Conservation (phyloP, 1,140 invertebrate species). For the Cydia amplana region DNA sequence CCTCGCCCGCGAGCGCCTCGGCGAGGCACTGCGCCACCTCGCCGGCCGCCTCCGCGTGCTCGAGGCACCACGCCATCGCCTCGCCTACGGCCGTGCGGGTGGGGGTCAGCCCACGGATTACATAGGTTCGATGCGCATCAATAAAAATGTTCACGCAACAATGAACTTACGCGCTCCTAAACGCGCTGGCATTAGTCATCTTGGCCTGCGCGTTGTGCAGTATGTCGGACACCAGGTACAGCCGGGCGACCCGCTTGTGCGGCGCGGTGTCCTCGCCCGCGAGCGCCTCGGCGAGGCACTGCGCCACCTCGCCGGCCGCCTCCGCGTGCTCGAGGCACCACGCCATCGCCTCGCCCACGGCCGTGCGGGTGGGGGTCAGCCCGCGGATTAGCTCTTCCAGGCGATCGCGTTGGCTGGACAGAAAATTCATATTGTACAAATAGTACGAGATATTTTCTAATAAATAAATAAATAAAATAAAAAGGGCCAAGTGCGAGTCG, state of each 20-base stretch:
- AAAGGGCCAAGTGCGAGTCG: no score
- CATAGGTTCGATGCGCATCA: no score
- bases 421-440: no score
- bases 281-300: conserved; percentile 95
- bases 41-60: conserved; percentile 97
- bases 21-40: conserved; percentile 97
- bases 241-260: conserved; percentile 94
- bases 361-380: conserved; percentile 91
- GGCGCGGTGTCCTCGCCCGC: conserved; percentile 89
- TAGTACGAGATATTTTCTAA: no score
- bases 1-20: conserved; percentile 89
- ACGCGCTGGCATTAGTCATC: conserved; percentile 98
- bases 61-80: conserved; percentile 99
- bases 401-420: conserved; percentile 90
- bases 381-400: conserved; percentile 95
- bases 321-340: conserved; percentile 99
- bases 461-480: no score
- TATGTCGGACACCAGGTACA: conserved; percentile 98
- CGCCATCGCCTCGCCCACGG: conserved; percentile 97
- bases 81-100: conserved; percentile 93
- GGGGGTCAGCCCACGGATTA: conserved; percentile 90
- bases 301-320: conserved; percentile 95
- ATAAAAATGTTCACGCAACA: no score
- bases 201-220: conserved; percentile 98
- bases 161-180: conserved; percentile 88